Evolutionary conservation across 2,888 invertebrate genomes (phyloP), one percentile per base, ranked within the genome.

Genomic region (Drosophila neonasuta): DNA sequence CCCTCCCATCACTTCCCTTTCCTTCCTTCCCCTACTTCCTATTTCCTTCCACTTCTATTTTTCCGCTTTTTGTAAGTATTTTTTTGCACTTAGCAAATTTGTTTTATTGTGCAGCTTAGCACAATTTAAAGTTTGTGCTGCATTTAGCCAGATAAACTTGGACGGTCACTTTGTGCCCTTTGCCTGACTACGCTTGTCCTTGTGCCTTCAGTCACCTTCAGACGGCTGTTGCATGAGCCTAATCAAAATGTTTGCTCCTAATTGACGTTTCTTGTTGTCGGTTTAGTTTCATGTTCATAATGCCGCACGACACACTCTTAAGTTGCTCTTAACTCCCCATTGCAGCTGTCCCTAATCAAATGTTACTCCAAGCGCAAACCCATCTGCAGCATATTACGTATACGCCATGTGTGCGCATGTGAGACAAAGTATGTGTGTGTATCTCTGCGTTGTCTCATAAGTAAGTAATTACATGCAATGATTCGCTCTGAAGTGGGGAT

Each of bases 201-300:
- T 11, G 24, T 5, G 3, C 9, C 42, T 6, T 7, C 50, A 44
- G 56, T 59, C 44, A 58, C 24, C 36, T 44, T 30, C 8, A 13
- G 45, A 44, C 49, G 7, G 15, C 55, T 45, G 34, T 50, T 57
- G 29, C 50, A 36, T 63, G 48, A 36, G 24, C 15, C 51, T 68
- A 67, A 82, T 77, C 66, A 65, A 72, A 69, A 71, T 81, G 74
- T 81, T 86, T 57, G 41, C 44, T 52, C 51, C 85, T 86, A 81
- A 85, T 82, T 85, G 82, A 76, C 67, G 85, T 79, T 85, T 66
- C 87, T 58, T 81, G 81, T 81, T 59, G 64, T 54, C 57, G 65
- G 77, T 60, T 72, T 68, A 79, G 64, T 65, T 75, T 65, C 64
- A 52, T 58, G 75, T 56, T 50, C 48, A 67, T 67, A 52, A 61